Evolutionary conservation across 1,140 invertebrate genomes (phyloP).

Genomic region (Drosophila virilis): DNA sequence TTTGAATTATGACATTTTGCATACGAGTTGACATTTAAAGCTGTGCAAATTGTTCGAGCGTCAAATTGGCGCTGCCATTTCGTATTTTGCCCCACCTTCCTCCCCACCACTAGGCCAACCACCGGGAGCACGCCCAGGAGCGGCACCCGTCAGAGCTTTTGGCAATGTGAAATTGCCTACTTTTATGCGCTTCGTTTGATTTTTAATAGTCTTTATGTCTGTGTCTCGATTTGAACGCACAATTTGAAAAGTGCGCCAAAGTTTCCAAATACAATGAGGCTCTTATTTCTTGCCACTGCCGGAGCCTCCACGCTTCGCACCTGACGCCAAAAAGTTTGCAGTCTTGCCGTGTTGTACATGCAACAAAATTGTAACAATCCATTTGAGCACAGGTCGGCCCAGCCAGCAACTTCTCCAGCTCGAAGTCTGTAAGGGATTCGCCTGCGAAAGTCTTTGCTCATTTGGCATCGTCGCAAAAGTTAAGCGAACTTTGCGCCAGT

Average conservation of each 20-base stretch:
- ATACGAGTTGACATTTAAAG: conserved; percentile 78
- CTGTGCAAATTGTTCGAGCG: conserved; percentile 80
- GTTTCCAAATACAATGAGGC: conserved; percentile 55
- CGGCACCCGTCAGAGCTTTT: conserved; percentile 2
- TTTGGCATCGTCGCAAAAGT: conserved; percentile 63
- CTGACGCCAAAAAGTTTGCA: conserved; percentile 42
- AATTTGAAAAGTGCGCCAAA: conserved; percentile 72
- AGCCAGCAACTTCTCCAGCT: neutral
- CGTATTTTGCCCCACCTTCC: neutral
- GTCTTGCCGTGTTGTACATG: conserved; percentile 55
- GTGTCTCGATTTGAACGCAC: conserved; percentile 73
- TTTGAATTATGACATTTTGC: conserved; percentile 81
- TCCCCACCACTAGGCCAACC: too few relatives aligned
- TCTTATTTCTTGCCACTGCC: conserved; percentile 17
- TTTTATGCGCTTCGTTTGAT: conserved; percentile 72
- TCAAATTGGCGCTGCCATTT: conserved; percentile 77
- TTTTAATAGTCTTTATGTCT: conserved; percentile 62
- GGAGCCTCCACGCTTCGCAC: neutral
- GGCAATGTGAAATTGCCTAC: conserved; percentile 55
- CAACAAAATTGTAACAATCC: conserved; percentile 65
- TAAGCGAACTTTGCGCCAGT: conserved; percentile 67
- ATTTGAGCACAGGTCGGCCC: conserved; percentile 4
- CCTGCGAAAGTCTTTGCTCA: conserved; percentile 50
- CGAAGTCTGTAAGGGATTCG: conserved; percentile 7
- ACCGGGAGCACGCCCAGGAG: too few relatives aligned